Conservation (phyloP, 2,888 invertebrate genomes). For the Plagiodera versicolora region DNA sequence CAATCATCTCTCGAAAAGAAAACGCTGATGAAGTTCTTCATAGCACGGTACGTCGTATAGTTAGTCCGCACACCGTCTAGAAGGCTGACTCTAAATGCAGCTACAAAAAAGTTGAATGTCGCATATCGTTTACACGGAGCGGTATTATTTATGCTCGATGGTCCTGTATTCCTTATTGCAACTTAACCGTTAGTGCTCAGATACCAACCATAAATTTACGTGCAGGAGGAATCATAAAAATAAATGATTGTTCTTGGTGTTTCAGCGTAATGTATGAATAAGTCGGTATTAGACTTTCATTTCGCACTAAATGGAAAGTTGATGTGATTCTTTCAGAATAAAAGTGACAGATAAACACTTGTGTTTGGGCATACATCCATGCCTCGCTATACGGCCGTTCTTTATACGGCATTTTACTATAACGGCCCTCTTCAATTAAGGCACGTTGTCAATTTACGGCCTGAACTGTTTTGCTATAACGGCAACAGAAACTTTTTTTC, state of each 20-base stretch:
- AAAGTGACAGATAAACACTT: no score
- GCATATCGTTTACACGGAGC: neutral
- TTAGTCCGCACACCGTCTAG: neutral
- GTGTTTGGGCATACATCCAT: no score
- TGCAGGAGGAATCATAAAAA: conserved; percentile 3
- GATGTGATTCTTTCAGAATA: no score
- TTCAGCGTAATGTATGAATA: conserved; percentile 3
- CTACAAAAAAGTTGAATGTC: neutral
- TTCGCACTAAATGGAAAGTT: neutral
- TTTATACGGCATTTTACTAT: no score
- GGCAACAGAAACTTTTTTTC: no score
- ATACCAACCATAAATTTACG: conserved; percentile 16
- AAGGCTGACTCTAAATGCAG: neutral
- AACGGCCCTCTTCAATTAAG: no score
- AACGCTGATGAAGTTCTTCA: conserved; percentile 1
- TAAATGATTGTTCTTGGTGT: conserved; percentile 1
- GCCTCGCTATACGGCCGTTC: no score
- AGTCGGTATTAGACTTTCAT: neutral
- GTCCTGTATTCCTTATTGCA: conserved; percentile 12
- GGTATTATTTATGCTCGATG: neutral
- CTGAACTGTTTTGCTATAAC: no score
- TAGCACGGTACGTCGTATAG: neutral
- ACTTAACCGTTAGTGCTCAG: conserved; percentile 15
- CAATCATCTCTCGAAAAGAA: neutral
- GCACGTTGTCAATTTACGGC: no score